Evolutionary conservation across 2,888 invertebrate species (phyloP).

Genomic region (Diloba caeruleocephala): DNA sequence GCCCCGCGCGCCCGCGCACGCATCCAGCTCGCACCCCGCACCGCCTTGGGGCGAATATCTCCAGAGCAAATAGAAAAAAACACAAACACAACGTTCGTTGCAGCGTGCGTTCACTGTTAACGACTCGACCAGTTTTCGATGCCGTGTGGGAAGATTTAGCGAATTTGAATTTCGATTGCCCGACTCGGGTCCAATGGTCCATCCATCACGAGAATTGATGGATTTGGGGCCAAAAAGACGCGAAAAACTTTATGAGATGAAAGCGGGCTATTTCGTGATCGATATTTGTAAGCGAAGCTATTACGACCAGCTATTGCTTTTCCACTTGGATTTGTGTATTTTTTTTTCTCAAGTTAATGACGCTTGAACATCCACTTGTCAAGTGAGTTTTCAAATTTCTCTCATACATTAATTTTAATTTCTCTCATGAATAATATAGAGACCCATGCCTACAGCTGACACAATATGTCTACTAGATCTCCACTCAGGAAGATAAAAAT

Average conservation of each 20-base stretch:
- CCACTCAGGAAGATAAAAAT: no score
- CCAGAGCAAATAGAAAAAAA: slow-evolving; percentile 83
- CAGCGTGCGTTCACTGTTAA: slow-evolving; percentile 80
- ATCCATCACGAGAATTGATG: slow-evolving; percentile 89
- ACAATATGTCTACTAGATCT: no score
- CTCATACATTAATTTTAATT: slow-evolving; percentile 12
- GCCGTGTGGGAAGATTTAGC: slow-evolving; percentile 88
- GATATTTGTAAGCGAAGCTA: slow-evolving; percentile 82
- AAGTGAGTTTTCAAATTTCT: slow-evolving; percentile 39
- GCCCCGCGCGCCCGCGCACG: slow-evolving; percentile 46
- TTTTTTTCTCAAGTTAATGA: slow-evolving; percentile 48
- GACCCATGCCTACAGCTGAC: no score
- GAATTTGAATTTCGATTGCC: slow-evolving; percentile 88
- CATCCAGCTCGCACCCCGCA: slow-evolving; percentile 53
- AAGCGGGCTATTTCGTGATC: slow-evolving; percentile 81
- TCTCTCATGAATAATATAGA: no score
- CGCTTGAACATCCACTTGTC: slow-evolving; percentile 28
- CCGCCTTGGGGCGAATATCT: slow-evolving; percentile 79
- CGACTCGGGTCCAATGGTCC: slow-evolving; percentile 76
- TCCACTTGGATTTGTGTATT: slow-evolving; percentile 45
- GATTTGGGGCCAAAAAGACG: slow-evolving; percentile 86
- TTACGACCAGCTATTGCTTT: slow-evolving; percentile 74
- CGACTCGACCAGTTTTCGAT: slow-evolving; percentile 85
- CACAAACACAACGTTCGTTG: slow-evolving; percentile 67
- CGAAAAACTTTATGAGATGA: slow-evolving; percentile 79